phyloP scores from a whole-genome alignment of 1,140 invertebrate species.

The Caerostris extrusa region DNA sequence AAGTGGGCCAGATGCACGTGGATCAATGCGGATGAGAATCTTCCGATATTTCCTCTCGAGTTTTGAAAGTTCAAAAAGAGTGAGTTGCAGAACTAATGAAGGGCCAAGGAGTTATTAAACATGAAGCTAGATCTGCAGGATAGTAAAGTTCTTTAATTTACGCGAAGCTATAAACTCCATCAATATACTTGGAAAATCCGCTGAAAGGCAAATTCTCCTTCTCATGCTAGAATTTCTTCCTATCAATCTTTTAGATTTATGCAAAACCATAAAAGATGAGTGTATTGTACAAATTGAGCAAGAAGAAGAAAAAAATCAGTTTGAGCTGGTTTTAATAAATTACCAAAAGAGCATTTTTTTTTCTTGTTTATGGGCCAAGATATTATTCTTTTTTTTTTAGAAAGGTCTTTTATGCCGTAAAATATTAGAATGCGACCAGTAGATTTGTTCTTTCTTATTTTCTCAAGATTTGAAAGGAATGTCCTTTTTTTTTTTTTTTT shows the following conservation, averaged over 20 bases:
- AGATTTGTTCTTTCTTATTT: too few relatives aligned
- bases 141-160: conserved; percentile 3
- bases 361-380: too few relatives aligned
- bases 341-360: too few relatives aligned
- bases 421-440: too few relatives aligned
- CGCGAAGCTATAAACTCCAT: not conserved
- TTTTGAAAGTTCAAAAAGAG: conserved; percentile 14
- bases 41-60: conserved; percentile 13
- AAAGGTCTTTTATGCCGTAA: too few relatives aligned
- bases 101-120: conserved; percentile 11
- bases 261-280: not conserved
- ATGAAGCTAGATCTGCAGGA: not conserved
- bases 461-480: too few relatives aligned
- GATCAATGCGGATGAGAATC: conserved; percentile 35
- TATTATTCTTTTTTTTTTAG: too few relatives aligned
- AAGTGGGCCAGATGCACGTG: not conserved
- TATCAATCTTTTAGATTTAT: not conserved
- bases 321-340: too few relatives aligned
- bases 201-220: not conserved
- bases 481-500: too few relatives aligned
- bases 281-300: too few relatives aligned
- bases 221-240: not conserved
- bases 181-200: conserved; percentile 1
- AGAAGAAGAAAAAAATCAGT: too few relatives aligned
- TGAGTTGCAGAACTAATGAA: not conserved